These are phyloP conservation scores for Cosmia pyralina DNA, from an alignment of 2,888 invertebrate genomes.

Conservation along the genomic window DNA sequence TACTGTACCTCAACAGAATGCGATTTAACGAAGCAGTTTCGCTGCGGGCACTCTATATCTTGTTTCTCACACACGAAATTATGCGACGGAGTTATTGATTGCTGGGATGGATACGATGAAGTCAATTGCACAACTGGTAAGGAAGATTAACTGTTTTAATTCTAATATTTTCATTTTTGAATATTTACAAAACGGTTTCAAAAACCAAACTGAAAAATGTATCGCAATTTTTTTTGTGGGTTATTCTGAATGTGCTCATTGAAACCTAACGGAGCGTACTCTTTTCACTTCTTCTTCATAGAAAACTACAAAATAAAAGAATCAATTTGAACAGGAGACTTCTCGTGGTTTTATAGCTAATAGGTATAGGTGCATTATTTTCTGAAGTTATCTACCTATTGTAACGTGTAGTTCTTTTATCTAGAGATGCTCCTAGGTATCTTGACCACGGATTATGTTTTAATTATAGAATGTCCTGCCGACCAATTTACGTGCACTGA, in stretches of 20 bases:
- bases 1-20: constrained; percentile 89
- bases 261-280: constrained; percentile 80
- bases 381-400: neutral
- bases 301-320: constrained; percentile 50
- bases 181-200: constrained; percentile 45
- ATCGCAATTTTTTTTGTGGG: constrained; percentile 76
- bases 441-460: neutral
- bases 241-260: constrained; percentile 73
- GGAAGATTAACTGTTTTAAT: constrained; percentile 38
- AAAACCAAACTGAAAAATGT: constrained; percentile 55
- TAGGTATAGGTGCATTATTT: constrained; percentile 6
- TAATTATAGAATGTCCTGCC: constrained; percentile 84
- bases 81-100: constrained; percentile 93
- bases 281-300: constrained; percentile 70
- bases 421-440: neutral
- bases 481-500: constrained; percentile 90
- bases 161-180: neutral
- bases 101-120: constrained; percentile 95
- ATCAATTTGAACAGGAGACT: neutral
- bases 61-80: constrained; percentile 92
- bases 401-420: constrained; percentile 3
- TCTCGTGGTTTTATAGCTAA: neutral
- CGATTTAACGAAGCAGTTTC: constrained; percentile 92
- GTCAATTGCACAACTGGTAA: constrained; percentile 92
- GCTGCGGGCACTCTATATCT: constrained; percentile 93